Conservation (phyloP, 2,113 vertebrate genomes). For the Mus musculus region GRCm39 chr6:29121001-29121500, state of each 20-base stretch:
- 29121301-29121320: no score
- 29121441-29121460: constrained; percentile 69
- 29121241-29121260: no score
- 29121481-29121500: constrained; percentile 77
- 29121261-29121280: no score
- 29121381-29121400: not conserved
- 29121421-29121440: not conserved
- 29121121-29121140: not conserved
- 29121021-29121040: not conserved
- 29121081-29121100: constrained; percentile 10
- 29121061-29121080: not conserved
- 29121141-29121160: constrained; percentile 13
- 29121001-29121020: constrained; percentile 19
- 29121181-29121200: not conserved
- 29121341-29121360: no score
- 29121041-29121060: not conserved
- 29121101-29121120: not conserved
- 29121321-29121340: no score
- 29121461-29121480: constrained; percentile 88
- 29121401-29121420: not conserved
- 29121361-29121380: no score
- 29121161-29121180: not conserved
- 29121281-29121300: no score
- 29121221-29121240: no score
- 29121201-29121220: not conserved